phyloP scores from a whole-genome alignment of 2,113 vertebrate species.

The Menidia beryllina region DNA sequence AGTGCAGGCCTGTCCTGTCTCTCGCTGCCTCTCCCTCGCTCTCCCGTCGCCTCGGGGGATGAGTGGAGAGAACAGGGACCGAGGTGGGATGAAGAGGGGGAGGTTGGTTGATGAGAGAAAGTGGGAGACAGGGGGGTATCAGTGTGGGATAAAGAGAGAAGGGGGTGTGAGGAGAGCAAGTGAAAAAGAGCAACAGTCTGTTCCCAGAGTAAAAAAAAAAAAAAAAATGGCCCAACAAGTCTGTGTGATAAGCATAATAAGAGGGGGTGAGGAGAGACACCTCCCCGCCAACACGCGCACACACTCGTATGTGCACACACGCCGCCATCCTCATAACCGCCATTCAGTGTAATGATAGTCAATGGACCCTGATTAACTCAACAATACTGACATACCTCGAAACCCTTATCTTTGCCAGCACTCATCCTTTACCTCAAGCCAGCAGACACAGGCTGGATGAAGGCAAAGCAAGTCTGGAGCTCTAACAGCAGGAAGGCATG shows the following conservation, averaged over 20 bases:
- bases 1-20: constrained; percentile 70
- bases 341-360: constrained; percentile 67
- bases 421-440: constrained; percentile 50
- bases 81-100: constrained; percentile 38
- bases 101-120: constrained; percentile 43
- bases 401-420: constrained; percentile 56
- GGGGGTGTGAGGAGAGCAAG: constrained; percentile 41
- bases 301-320: constrained; percentile 29
- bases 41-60: constrained; percentile 45
- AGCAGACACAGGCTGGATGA: constrained; percentile 47
- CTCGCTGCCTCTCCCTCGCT: constrained; percentile 18
- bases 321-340: constrained; percentile 51
- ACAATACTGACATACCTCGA: constrained; percentile 58
- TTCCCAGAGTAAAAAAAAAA: constrained; percentile 58
- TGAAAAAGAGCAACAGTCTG: constrained; percentile 70
- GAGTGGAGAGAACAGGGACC: constrained; percentile 28
- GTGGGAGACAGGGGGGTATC: constrained; percentile 47
- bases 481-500: constrained; percentile 33
- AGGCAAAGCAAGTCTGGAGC: constrained; percentile 14
- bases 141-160: constrained; percentile 39
- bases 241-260: constrained; percentile 71
- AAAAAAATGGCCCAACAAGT: constrained; percentile 42
- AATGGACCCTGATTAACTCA: constrained; percentile 58
- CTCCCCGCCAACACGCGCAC: constrained; percentile 35
- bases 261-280: constrained; percentile 58